phyloP scores from a whole-genome alignment of 2,888 invertebrate species.

The Diaperis boleti region DNA sequence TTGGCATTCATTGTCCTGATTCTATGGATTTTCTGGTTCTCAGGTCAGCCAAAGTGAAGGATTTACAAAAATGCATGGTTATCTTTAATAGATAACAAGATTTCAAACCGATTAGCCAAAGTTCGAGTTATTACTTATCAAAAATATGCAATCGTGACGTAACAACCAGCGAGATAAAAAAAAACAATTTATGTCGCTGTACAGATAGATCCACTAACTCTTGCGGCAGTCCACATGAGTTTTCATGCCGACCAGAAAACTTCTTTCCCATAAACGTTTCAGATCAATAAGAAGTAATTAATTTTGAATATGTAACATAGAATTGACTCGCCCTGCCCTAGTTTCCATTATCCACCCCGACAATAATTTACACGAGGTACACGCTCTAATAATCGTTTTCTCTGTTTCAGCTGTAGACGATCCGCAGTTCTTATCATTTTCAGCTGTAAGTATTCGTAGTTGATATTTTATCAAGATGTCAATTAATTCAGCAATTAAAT shows the following conservation, averaged over 20 bases:
- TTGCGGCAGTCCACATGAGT: too few species aligned
- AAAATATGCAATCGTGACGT: too few species aligned
- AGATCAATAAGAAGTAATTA: slow-evolving; percentile 26
- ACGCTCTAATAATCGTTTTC: slow-evolving; percentile 35
- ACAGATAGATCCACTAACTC: too few species aligned
- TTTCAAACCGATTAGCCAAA: too few species aligned
- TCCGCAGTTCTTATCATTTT: slow-evolving; percentile 9
- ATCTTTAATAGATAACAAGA: too few species aligned
- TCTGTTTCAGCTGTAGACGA: slow-evolving; percentile 30
- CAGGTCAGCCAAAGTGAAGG: too few species aligned
- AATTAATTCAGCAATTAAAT: slow-evolving; percentile 36
- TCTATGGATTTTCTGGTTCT: too few species aligned
- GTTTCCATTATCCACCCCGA: slow-evolving; percentile 19
- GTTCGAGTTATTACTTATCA: too few species aligned
- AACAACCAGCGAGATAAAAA: too few species aligned
- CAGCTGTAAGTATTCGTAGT: slow-evolving; percentile 17
- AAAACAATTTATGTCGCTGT: too few species aligned
- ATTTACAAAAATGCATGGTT: too few species aligned
- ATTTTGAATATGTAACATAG: slow-evolving; percentile 26
- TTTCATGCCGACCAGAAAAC: background rate
- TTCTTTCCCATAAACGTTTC: background rate
- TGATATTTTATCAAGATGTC: slow-evolving; percentile 23
- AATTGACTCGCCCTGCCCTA: slow-evolving; percentile 19
- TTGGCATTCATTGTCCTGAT: too few species aligned
- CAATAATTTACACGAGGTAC: slow-evolving; percentile 23